A percentile compares a stretch with the other conserved stretches of the same genome.
Evolutionary conservation across 2,113 vertebrate genomes (phyloP).

Genomic region (Eidolon helvum): DNA sequence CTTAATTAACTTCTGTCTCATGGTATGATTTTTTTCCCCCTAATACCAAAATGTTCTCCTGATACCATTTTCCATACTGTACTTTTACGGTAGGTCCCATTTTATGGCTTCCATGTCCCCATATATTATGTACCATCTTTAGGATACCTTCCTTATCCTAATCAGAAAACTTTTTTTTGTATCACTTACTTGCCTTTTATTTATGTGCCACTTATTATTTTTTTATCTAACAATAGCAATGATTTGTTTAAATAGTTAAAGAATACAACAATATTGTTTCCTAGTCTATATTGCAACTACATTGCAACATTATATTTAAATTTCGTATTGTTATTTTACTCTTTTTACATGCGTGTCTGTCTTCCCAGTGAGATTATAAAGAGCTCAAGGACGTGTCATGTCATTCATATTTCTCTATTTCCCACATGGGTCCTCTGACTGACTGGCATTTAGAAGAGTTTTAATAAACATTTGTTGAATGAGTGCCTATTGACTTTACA

Average conservation of each 20-base stretch:
- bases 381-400: not conserved
- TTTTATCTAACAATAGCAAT: not conserved
- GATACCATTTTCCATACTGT: not conserved
- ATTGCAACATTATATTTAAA: slow-evolving; percentile 1
- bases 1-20: slow-evolving; percentile 32
- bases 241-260: not conserved
- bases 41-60: not conserved
- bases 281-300: not conserved
- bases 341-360: not conserved
- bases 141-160: not conserved
- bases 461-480: slow-evolving; percentile 41
- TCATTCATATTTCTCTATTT: not conserved
- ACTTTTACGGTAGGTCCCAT: not conserved
- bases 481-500: slow-evolving; percentile 21
- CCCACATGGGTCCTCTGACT: not conserved
- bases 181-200: slow-evolving; percentile 21
- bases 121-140: not conserved
- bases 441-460: not conserved
- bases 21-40: not conserved
- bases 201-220: not conserved
- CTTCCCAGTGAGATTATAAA: slow-evolving; percentile 38
- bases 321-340: slow-evolving; percentile 5
- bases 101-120: not conserved
- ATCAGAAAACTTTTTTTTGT: slow-evolving; percentile 5
- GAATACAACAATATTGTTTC: not conserved